Conservation (phyloP, 2,797 vertebrate genomes). For the Tauraco hartlaubi region DNA sequence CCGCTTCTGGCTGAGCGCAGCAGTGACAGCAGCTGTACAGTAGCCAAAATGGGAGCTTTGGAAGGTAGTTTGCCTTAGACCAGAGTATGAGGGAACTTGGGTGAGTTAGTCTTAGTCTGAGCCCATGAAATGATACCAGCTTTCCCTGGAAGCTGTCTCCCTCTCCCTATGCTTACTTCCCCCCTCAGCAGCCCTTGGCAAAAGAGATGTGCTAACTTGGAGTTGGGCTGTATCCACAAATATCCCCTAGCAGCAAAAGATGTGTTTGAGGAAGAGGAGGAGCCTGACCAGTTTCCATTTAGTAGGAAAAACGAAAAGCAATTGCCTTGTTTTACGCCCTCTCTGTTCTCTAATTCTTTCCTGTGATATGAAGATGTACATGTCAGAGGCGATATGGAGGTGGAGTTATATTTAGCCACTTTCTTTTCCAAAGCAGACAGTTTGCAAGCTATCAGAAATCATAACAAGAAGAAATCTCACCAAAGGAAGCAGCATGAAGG, state of each 20-base stretch:
- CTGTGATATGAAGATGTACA: neutral
- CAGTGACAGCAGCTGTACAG: neutral
- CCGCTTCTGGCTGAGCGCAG: accelerated
- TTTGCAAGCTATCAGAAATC: neutral
- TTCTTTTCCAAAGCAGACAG: neutral
- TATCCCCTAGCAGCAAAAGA: neutral
- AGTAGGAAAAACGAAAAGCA: neutral
- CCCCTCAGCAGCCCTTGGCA: neutral
- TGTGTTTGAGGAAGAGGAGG: neutral
- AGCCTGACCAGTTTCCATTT: neutral
- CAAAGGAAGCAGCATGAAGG: neutral
- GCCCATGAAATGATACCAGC: neutral
- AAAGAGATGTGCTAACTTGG: neutral
- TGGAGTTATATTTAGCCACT: neutral
- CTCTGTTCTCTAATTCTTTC: neutral
- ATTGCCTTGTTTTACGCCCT: neutral
- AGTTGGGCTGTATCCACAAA: neutral
- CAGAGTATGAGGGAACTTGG: neutral
- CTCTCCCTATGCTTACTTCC: neutral
- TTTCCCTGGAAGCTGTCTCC: neutral
- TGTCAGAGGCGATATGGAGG: neutral
- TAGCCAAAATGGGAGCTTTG: neutral
- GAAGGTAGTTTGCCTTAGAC: neutral
- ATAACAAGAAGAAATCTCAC: neutral
- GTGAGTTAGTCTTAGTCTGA: neutral